Evolutionary conservation across 2,888 invertebrate genomes (phyloP).

Genomic region (Diadegma fenestrale): DNA sequence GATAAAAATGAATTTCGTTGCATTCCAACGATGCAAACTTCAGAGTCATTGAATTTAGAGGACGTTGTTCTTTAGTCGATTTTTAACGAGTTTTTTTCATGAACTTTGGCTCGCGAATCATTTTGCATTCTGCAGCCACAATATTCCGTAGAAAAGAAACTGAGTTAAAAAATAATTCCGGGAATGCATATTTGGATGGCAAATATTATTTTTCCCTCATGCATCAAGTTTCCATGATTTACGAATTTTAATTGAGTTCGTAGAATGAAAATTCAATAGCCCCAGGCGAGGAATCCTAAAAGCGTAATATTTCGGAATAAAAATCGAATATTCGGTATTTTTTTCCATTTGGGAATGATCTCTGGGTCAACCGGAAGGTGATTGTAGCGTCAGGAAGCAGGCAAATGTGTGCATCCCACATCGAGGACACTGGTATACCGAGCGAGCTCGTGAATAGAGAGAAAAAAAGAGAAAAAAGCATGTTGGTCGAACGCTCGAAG

Average conservation of each 20-base stretch:
- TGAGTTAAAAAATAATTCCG: background rate
- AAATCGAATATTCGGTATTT: background rate
- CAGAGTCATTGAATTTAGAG: too few relatives aligned
- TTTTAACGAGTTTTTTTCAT: too few relatives aligned
- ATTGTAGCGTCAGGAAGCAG: constrained; percentile 26
- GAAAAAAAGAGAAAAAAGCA: constrained; percentile 16
- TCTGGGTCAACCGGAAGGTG: constrained; percentile 66
- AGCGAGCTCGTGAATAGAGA: background rate
- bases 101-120: too few relatives aligned
- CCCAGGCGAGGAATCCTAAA: background rate
- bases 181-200: background rate
- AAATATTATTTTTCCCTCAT: background rate
- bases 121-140: too few relatives aligned
- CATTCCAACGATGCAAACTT: too few relatives aligned
- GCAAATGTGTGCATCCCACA: background rate
- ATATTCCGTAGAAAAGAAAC: background rate
- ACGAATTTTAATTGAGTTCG: background rate
- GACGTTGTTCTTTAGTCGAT: too few relatives aligned
- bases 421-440: background rate
- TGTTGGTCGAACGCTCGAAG: constrained; percentile 17
- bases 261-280: background rate
- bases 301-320: background rate
- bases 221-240: background rate
- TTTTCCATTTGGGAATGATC: background rate
- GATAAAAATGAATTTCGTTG: too few relatives aligned